Evolutionary conservation across 1,140 invertebrate genomes (phyloP).

Genomic region (Heterodera schachtii): DNA sequence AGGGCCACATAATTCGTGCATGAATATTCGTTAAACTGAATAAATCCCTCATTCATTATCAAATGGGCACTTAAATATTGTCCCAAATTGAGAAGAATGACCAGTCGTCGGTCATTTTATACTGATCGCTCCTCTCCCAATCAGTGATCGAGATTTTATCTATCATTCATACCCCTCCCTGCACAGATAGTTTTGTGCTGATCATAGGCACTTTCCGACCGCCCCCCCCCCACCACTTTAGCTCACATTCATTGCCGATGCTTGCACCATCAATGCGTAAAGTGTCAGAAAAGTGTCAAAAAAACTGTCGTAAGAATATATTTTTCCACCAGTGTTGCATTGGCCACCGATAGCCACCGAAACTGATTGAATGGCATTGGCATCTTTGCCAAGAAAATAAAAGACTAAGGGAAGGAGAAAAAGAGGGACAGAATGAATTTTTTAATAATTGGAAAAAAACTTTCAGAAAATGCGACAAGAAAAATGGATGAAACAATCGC

Average conservation of each 20-base stretch:
- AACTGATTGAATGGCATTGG: slow-evolving; percentile 39
- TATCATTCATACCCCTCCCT: too few relatives aligned
- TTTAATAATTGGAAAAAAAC: slow-evolving; percentile 55
- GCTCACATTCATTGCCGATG: slow-evolving; percentile 80
- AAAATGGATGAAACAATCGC: slow-evolving; percentile 92
- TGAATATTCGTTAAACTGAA: slow-evolving; percentile 85
- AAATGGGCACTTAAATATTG: too few relatives aligned
- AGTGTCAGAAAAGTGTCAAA: slow-evolving; percentile 92
- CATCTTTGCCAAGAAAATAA: slow-evolving; percentile 90
- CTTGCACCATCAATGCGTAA: slow-evolving; percentile 94
- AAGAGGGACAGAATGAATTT: background rate
- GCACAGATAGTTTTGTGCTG: too few relatives aligned
- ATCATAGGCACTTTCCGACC: too few relatives aligned
- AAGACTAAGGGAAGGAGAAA: slow-evolving; percentile 73
- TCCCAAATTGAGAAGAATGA: too few relatives aligned
- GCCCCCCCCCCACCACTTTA: background rate
- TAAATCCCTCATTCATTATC: background rate
- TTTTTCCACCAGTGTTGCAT: background rate
- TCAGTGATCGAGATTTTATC: too few relatives aligned
- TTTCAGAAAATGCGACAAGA: slow-evolving; percentile 89
- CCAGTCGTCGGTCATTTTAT: too few relatives aligned
- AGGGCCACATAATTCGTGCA: slow-evolving; percentile 85
- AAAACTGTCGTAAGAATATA: slow-evolving; percentile 3
- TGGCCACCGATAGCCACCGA: background rate
- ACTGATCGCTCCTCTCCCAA: too few relatives aligned